Evolutionary conservation across 2,888 invertebrate genomes (phyloP).

Genomic region (Ophion ventricosus): DNA sequence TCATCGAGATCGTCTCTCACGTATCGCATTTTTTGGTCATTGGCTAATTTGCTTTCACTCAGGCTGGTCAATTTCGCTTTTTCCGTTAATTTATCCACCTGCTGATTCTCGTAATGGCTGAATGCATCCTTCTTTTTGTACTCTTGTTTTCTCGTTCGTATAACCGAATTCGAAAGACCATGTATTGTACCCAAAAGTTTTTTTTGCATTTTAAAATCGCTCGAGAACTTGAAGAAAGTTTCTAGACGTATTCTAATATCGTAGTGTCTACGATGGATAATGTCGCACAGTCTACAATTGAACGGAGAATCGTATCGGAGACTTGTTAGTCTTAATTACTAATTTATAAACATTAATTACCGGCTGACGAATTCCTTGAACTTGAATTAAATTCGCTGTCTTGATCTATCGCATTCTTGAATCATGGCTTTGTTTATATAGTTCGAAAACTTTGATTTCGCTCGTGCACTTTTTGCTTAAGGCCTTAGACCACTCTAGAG

Average conservation of each 20-base stretch:
- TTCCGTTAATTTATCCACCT: conserved; percentile 38
- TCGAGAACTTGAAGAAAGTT: conserved; percentile 83
- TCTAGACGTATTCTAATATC: conserved; percentile 83
- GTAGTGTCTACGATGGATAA: conserved; percentile 84
- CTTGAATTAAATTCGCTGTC: neutral
- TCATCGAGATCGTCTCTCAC: conserved; percentile 84
- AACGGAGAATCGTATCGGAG: neutral
- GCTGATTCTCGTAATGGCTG: conserved; percentile 58
- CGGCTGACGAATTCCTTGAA: neutral
- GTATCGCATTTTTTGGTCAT: conserved; percentile 75
- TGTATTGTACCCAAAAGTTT: conserved; percentile 84
- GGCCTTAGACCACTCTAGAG: no score
- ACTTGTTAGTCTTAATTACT: neutral
- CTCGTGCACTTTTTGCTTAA: neutral
- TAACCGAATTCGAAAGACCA: conserved; percentile 83
- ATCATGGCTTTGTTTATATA: no score
- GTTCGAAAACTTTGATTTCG: no score
- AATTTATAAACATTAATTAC: neutral
- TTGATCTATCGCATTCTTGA: neutral
- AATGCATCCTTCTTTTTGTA: conserved; percentile 65
- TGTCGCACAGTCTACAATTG: conserved; percentile 84
- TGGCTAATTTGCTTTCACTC: neutral
- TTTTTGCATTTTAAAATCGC: conserved; percentile 82
- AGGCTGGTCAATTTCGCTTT: neutral
- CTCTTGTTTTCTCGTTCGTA: conserved; percentile 74